These are phyloP conservation scores for Andrena praecox DNA, from an alignment of 2,888 invertebrate genomes.

Conservation along the genomic window DNA sequence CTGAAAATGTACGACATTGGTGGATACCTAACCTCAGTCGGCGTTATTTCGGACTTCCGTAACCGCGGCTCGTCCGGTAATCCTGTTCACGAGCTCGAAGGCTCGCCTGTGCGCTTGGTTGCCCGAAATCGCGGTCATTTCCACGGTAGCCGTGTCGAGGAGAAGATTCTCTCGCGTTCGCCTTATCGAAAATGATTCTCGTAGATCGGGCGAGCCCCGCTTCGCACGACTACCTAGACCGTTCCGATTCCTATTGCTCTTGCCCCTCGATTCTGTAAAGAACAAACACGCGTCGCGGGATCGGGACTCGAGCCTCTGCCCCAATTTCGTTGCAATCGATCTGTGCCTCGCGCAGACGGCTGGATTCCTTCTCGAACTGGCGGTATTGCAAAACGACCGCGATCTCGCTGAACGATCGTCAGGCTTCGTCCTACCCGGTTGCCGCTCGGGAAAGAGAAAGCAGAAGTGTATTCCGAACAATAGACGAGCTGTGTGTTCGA, in stretches of 20 bases:
- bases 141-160: slow-evolving; percentile 34
- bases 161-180: slow-evolving; percentile 59
- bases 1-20: slow-evolving; percentile 24
- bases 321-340: slow-evolving; percentile 63
- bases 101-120: slow-evolving; percentile 22
- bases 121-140: slow-evolving; percentile 62
- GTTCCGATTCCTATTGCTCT: slow-evolving; percentile 45
- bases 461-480: neutral
- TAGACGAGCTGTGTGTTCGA: neutral
- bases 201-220: slow-evolving; percentile 28
- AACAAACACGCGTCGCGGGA: slow-evolving; percentile 32
- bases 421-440: slow-evolving; percentile 14
- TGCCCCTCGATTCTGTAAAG: slow-evolving; percentile 47
- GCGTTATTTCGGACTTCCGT: slow-evolving; percentile 54
- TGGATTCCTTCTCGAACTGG: slow-evolving; percentile 15
- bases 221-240: slow-evolving; percentile 51
- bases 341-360: slow-evolving; percentile 20
- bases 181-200: slow-evolving; percentile 69
- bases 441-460: slow-evolving; percentile 44
- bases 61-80: slow-evolving; percentile 50
- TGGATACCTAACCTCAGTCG: neutral
- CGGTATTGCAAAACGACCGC: slow-evolving; percentile 46
- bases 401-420: slow-evolving; percentile 27
- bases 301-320: slow-evolving; percentile 39
- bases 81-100: slow-evolving; percentile 35